Base-by-base conservation (phyloP, 2,888 invertebrate species). In the Athalia cordata region DNA sequence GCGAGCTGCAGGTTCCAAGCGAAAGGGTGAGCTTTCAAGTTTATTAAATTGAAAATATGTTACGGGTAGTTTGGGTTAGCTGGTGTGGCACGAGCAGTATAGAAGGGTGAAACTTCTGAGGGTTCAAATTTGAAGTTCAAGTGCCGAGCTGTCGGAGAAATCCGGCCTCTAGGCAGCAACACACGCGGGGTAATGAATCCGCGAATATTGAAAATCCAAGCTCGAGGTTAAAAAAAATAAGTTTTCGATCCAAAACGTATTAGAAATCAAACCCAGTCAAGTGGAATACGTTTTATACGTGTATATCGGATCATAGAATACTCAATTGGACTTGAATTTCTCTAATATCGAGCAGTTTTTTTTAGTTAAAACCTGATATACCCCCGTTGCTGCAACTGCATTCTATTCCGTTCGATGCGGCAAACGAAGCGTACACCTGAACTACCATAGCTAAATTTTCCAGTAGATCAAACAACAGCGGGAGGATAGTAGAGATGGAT, bases 21-120 rank as follows among this genome's bases (percentile, higher is more conserved):
- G 77, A 77, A 77, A 65, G 72, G 49, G 64, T 72, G 74, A 61
- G 62, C 55, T 62, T 77, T 74, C 66, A 77, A 74, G 74, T 87
- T 87, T 87, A 87, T 87, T 86, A 87, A 87, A 87, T 87, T 86
- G 86, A 87, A 87, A 87, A 87, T 87, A 85, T 86, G 86, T 85
- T 85, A 83, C 84, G 81, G 77, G 76, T 81, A 66, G 78, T 75
- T 75, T 75, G 75, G 75, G 75, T 75, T 62, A 75, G 75, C 75
- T 64, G 64, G 64, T 64, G 75, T 62, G 64, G 75, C 64, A 62
- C 62, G 64, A 75, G 75, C 75, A 50, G 55, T 3, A 55, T 43
- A 59, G 57, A 72, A 59, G 72, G 72, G 72, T 72, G 72, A 72
- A 72, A 72, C 72, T 72, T 75, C 52, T 45, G 62, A 64, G 75